Conservation (phyloP, 2,888 invertebrate genomes). For the Drosophila nr. perissopoda region DNA sequence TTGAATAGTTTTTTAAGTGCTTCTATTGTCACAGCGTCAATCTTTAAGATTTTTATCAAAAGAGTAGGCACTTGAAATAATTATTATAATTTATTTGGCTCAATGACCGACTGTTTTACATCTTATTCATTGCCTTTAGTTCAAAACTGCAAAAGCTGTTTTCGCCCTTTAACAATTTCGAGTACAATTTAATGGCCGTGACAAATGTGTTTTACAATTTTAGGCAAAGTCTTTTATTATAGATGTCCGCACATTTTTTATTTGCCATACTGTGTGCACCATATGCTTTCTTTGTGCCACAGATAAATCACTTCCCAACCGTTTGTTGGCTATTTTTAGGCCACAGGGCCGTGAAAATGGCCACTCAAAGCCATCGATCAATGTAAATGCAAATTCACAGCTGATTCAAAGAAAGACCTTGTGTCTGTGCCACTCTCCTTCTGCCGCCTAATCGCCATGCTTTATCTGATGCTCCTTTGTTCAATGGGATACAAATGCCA, state of each 20-base stretch:
- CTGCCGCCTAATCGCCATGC: not conserved
- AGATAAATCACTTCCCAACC: conserved; percentile 62
- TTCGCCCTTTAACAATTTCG: conserved; percentile 1
- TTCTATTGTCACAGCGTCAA: not conserved
- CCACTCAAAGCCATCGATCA: conserved; percentile 68
- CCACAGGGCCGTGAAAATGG: conserved; percentile 53
- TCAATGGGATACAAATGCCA: conserved; percentile 57
- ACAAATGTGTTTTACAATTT: conserved; percentile 16
- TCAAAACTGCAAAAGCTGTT: not conserved
- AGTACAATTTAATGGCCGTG: conserved; percentile 19
- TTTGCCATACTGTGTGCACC: conserved; percentile 17
- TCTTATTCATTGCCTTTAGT: not conserved
- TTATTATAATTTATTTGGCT: conserved; percentile 22
- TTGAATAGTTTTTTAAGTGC: not conserved
- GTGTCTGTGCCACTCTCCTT: conserved; percentile 1
- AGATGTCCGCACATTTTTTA: conserved; percentile 11
- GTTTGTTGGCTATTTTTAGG: conserved; percentile 57
- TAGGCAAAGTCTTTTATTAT: not conserved
- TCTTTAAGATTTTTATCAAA: not conserved
- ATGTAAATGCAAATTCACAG: conserved; percentile 55
- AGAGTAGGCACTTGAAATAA: conserved; percentile 2
- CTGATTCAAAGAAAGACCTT: conserved; percentile 33
- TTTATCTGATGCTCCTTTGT: conserved; percentile 25
- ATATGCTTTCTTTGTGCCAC: conserved; percentile 29
- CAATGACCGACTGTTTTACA: conserved; percentile 10